Percentiles rank a stretch among this genome's conserved stretches.
These are phyloP conservation scores for Hydra vulgaris DNA, from an alignment of 30 jellyfish, hydroid and myxozoan species.

Conservation along the genomic window DNA sequence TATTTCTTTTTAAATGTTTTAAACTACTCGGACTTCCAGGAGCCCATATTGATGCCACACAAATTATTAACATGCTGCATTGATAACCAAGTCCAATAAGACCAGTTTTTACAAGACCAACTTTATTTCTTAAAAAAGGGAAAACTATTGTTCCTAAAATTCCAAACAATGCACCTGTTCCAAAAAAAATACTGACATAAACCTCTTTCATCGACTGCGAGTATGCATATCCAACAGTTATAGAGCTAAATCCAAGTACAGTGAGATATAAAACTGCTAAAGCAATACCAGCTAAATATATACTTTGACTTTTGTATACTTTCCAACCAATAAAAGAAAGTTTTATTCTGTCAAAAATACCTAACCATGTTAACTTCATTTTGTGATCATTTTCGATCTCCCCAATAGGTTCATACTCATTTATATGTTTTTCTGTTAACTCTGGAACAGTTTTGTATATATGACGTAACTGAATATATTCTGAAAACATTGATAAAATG, in stretches of 20 bases:
- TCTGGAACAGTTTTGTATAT: constrained; percentile 78
- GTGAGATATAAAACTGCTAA: constrained; percentile 69
- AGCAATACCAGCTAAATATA: constrained; percentile 84
- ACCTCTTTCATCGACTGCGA: constrained; percentile 69
- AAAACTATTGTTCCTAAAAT: constrained; percentile 73
- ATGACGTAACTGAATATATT: constrained; percentile 50
- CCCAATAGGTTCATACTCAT: no score
- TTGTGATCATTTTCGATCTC: no score
- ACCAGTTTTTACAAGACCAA: constrained; percentile 78
- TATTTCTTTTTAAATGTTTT: background rate
- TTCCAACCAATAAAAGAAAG: constrained; percentile 57
- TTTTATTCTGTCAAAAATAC: background rate
- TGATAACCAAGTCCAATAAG: constrained; percentile 63
- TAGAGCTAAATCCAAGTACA: constrained; percentile 86
- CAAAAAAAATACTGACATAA: constrained; percentile 73
- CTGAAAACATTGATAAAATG: constrained; percentile 60
- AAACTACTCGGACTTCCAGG: constrained; percentile 95
- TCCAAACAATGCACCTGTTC: constrained; percentile 72
- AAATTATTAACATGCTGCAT: constrained; percentile 61
- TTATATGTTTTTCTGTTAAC: constrained; percentile 39
- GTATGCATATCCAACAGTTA: constrained; percentile 88
- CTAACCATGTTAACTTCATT: no score
- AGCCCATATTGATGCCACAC: constrained; percentile 87
- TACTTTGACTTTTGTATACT: constrained; percentile 55
- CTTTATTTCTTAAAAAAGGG: constrained; percentile 49